Percentiles rank a stretch among this genome's conserved stretches.
These are phyloP conservation scores for Microcebus lehilahytsara DNA, from an alignment of 2,113 vertebrate genomes.

Conservation along the genomic window DNA sequence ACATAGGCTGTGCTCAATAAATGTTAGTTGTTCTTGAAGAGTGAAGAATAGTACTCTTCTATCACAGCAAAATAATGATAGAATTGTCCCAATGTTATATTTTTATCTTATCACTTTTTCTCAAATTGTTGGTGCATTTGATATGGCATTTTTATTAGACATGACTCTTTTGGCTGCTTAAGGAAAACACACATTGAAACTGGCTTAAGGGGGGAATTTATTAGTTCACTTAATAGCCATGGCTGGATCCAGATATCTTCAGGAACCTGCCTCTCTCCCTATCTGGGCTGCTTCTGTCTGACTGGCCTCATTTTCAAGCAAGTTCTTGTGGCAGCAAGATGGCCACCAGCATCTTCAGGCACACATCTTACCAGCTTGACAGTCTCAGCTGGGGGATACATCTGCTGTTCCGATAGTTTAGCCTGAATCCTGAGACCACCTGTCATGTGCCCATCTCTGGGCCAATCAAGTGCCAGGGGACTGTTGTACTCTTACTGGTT, in stretches of 20 bases:
- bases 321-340: neutral
- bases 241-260: neutral
- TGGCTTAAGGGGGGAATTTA: neutral
- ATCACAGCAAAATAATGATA: neutral
- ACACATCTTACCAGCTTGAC: neutral
- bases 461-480: neutral
- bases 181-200: constrained; percentile 15
- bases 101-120: constrained; percentile 19
- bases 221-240: neutral
- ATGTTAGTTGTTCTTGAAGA: neutral
- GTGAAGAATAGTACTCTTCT: neutral
- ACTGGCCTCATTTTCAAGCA: neutral
- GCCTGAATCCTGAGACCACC: neutral
- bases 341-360: neutral
- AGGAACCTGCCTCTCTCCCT: neutral
- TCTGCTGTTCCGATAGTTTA: neutral
- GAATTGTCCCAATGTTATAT: neutral
- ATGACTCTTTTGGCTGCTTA: neutral
- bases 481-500: neutral
- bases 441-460: neutral
- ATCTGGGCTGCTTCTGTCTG: neutral
- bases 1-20: neutral
- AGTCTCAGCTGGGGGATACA: neutral
- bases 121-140: neutral
- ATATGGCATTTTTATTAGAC: neutral